A percentile compares a stretch with the other conserved stretches of the same genome.
Conservation (phyloP, 1,140 invertebrate species). For the Neodiprion virginianus region DNA sequence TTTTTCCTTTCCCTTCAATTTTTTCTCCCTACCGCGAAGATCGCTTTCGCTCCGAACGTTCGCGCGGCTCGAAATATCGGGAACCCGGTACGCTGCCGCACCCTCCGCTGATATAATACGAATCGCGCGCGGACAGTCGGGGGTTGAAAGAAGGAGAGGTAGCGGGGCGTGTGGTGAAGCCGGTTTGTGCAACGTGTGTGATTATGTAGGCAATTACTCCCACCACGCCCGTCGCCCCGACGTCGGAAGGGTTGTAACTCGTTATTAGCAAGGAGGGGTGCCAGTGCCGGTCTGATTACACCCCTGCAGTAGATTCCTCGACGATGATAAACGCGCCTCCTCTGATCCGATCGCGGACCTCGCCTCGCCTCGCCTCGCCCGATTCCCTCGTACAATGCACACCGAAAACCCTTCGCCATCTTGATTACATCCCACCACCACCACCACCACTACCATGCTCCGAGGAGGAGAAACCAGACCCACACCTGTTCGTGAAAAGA, state of each 20-base stretch:
- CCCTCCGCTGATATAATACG: conserved; percentile 20
- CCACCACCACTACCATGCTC: not conserved
- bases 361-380: conserved; percentile 22
- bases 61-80: no score
- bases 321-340: conserved; percentile 50
- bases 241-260: conserved; percentile 52
- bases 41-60: not conserved
- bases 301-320: conserved; percentile 46
- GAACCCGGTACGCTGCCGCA: conserved; percentile 18
- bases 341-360: conserved; percentile 37
- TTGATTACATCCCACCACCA: conserved; percentile 5
- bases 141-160: not conserved
- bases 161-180: conserved; percentile 18
- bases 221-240: conserved; percentile 13
- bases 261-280: conserved; percentile 50
- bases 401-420: not conserved
- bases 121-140: no score
- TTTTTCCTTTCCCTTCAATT: not conserved
- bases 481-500: conserved; percentile 29
- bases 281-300: conserved; percentile 47
- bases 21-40: not conserved
- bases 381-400: not conserved
- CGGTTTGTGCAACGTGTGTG: conserved; percentile 53
- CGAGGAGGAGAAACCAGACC: conserved; percentile 30
- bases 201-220: conserved; percentile 59